A percentile compares a stretch with the other conserved stretches of the same genome.
phyloP scores from a whole-genome alignment of 2,113 vertebrate species.

The Antigone vipio region DNA sequence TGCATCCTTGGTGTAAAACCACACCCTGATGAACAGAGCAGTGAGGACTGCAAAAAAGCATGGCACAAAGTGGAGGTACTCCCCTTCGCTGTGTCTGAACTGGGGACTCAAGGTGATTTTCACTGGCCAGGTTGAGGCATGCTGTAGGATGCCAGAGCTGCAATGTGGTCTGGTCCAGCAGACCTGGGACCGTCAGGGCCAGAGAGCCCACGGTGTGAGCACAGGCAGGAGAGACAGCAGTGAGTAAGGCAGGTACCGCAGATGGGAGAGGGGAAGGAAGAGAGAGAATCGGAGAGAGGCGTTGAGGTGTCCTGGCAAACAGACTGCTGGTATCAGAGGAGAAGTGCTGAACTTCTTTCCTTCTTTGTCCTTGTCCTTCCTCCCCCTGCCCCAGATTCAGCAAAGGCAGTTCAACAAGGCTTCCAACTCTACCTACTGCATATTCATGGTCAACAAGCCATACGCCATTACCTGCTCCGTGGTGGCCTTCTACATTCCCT shows the following conservation, averaged over 20 bases:
- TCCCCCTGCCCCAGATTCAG: conserved; percentile 79
- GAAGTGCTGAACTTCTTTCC: background rate
- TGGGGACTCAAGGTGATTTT: background rate
- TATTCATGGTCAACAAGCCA: conserved; percentile 99
- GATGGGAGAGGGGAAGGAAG: background rate
- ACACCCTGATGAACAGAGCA: background rate
- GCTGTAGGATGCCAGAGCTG: background rate
- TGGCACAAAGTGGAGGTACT: background rate
- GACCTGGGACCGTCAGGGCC: background rate
- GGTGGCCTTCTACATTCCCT: conserved; percentile 98
- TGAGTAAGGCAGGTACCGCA: background rate
- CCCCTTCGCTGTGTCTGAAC: background rate
- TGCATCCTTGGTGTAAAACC: background rate
- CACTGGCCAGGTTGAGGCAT: background rate
- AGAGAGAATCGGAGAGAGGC: background rate
- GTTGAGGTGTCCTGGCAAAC: background rate
- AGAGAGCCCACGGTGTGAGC: background rate
- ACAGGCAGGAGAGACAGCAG: background rate
- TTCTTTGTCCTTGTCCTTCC: background rate
- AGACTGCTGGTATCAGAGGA: background rate
- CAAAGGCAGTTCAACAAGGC: conserved; percentile 81
- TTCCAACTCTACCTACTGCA: conserved; percentile 90
- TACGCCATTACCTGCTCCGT: conserved; percentile 96
- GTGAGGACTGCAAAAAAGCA: background rate
- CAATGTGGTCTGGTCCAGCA: background rate